A percentile compares a stretch with the other conserved stretches of the same genome.
phyloP scores from a whole-genome alignment of 1,140 invertebrate species.

The Cydia fagiglandana region DNA sequence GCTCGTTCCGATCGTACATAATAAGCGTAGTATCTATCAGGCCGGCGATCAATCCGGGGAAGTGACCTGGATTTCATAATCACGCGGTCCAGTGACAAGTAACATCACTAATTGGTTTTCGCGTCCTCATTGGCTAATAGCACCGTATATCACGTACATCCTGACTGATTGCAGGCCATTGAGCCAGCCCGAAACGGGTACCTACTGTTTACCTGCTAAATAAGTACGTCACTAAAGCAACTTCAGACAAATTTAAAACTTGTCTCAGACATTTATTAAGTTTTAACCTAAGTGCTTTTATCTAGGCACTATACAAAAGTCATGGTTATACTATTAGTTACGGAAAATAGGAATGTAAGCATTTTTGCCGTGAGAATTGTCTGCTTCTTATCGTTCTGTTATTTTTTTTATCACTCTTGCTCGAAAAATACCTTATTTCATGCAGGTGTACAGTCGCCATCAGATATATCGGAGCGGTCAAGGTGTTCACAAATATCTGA shows the following conservation, averaged over 20 bases:
- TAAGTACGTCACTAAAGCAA: background rate
- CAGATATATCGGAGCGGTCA: too few species aligned
- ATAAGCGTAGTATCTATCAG: background rate
- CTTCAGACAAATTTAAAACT: background rate
- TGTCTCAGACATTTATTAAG: background rate
- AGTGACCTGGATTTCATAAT: conserved; percentile 28
- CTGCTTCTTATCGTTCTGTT: too few species aligned
- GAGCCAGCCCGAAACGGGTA: conserved; percentile 33
- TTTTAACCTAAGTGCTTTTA: background rate
- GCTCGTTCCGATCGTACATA: background rate
- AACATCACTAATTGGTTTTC: conserved; percentile 48
- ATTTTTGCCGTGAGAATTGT: too few species aligned
- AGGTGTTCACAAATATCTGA: too few species aligned
- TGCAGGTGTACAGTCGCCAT: too few species aligned
- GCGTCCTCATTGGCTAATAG: conserved; percentile 43
- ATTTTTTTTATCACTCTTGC: too few species aligned
- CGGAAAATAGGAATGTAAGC: too few species aligned
- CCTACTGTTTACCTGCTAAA: conserved; percentile 34
- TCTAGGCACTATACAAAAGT: too few species aligned
- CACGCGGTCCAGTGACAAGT: conserved; percentile 36
- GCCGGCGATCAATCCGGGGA: background rate
- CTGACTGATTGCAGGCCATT: conserved; percentile 40
- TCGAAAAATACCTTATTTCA: too few species aligned
- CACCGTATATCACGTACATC: conserved; percentile 44
- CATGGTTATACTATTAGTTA: too few species aligned